Percentiles rank a stretch among this genome's conserved stretches.
These are phyloP conservation scores for Antechinus stuartii DNA, from an alignment of 2,113 vertebrate species.

Conservation along the genomic window DNA sequence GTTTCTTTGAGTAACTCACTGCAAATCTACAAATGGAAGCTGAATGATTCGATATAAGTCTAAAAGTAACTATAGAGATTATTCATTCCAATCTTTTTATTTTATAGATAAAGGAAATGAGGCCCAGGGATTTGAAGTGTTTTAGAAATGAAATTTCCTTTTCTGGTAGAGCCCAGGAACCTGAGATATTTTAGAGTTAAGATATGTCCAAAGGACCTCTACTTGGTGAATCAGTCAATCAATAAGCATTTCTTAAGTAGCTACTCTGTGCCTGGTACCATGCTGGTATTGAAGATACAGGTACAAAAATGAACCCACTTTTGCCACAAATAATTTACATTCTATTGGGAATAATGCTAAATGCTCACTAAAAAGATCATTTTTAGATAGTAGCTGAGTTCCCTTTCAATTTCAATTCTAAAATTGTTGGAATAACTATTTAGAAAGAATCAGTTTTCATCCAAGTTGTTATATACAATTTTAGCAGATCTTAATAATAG, in stretches of 20 bases:
- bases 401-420: neutral
- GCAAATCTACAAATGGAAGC: neutral
- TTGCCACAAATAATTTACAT: neutral
- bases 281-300: neutral
- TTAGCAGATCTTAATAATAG: neutral
- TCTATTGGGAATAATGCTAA: neutral
- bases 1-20: neutral
- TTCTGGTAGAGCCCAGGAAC: neutral
- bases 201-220: neutral
- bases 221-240: neutral
- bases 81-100: neutral
- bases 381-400: neutral
- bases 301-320: neutral
- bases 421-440: neutral
- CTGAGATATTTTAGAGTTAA: neutral
- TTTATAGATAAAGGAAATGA: neutral
- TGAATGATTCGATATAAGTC: neutral
- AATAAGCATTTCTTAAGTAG: neutral
- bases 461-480: neutral
- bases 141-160: no score
- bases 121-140: no score
- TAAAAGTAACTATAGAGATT: neutral
- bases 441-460: neutral
- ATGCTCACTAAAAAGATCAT: neutral
- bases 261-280: neutral